Evolutionary conservation across 2,113 vertebrate species (phyloP), one percentile per base, ranked within the genome.

Genomic region (Toxotes jaculatrix): DNA sequence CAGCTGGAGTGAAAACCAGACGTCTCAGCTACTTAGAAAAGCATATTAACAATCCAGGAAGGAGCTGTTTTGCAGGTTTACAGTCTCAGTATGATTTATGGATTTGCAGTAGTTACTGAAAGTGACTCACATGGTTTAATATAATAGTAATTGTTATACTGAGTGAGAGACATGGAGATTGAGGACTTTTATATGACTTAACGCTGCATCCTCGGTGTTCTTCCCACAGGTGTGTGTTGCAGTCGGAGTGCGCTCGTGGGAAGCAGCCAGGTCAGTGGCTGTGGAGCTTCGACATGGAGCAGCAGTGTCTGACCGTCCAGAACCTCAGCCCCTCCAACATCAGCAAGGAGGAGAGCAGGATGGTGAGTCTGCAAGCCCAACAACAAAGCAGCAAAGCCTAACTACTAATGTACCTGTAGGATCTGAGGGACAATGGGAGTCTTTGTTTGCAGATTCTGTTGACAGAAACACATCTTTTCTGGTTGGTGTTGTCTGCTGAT

Each of bases 211-310:
- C 19, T 42, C 13, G 19, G 4, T 83, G 31, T 68, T 73, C 66
- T 57, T 27, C 63, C 42, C 45, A 19, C 88, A 98, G 97, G 90
- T 99, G 98, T 89, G 95, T 94, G 79, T 93, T 96, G 87, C 95
- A 89, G 69, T 95, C 95, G 0, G 94, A 97, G 65, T 99, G 98
- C 84, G 67, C 90, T 0, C 91, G 96, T 56, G 96, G 96, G 59
- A 90, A 87, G 7, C 64, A 93, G 80, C 88, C 92, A 0, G 96
- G 97, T 55, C 96, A 95, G 71, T 99, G 98, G 98, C 91, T 99
- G n/a, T 98, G 98, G 98, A 98, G 97, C 91, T 98, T 98, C 75
- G 96, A 97, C 87, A 93, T 97, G 17, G 96, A 96, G 40, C 95
- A 93, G 73, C 94, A 96, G 79, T 99, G 98, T 89, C 92, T 98